phyloP scores from a whole-genome alignment of 2,113 vertebrate species.

The Leptosomus discolor region DNA sequence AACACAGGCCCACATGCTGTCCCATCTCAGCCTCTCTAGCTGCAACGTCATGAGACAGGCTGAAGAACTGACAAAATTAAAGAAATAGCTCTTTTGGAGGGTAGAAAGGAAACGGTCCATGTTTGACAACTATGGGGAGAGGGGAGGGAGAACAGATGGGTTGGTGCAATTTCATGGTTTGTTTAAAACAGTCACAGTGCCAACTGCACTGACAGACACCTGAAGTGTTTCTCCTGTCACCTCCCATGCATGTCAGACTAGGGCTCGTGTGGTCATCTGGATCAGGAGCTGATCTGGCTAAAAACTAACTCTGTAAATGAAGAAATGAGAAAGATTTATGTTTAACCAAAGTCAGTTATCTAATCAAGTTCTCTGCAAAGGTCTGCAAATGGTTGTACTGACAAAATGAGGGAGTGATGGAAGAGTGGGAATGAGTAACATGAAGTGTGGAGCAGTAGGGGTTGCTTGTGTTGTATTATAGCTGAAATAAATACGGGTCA shows the following conservation, averaged over 20 bases:
- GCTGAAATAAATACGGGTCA: neutral
- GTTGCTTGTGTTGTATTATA: neutral
- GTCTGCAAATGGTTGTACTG: neutral
- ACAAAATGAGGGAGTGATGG: neutral
- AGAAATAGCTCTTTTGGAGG: neutral
- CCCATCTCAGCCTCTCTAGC: neutral
- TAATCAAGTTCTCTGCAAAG: neutral
- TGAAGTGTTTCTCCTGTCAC: neutral
- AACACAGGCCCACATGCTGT: neutral
- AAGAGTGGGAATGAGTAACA: neutral
- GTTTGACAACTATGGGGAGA: neutral
- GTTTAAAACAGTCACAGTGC: neutral
- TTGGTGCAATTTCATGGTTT: neutral
- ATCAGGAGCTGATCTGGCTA: neutral
- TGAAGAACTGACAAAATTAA: neutral
- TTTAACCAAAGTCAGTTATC: slow-evolving; percentile 15
- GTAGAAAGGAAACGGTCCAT: neutral
- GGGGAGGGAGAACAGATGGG: neutral
- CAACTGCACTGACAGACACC: neutral
- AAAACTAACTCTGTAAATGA: slow-evolving; percentile 14
- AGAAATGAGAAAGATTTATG: neutral
- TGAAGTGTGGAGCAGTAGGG: neutral
- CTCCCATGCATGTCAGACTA: neutral
- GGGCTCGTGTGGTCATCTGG: neutral
- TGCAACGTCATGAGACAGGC: neutral